These are phyloP conservation scores for Tragelaphus imberbis DNA, from an alignment of 2,113 vertebrate species.

Conservation along the genomic window DNA sequence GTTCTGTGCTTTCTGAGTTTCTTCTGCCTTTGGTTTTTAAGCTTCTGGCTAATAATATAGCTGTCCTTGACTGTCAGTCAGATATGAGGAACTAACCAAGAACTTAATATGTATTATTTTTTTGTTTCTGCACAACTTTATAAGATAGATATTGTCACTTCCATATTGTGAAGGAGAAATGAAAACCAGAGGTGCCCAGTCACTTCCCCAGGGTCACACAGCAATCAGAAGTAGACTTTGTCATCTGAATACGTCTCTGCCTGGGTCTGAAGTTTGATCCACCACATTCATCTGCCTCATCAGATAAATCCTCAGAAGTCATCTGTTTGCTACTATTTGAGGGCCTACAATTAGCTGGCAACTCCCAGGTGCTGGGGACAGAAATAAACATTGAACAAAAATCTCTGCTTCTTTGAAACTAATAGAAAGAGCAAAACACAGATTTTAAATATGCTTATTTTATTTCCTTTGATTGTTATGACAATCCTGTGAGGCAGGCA, in stretches of 20 bases:
- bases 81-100: not conserved
- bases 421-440: not conserved
- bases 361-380: not conserved
- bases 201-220: not conserved
- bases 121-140: not conserved
- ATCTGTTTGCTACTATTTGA: not conserved
- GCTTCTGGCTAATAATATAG: not conserved
- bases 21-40: not conserved
- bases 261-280: not conserved
- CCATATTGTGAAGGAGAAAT: not conserved
- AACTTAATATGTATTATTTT: not conserved
- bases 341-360: not conserved
- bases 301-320: not conserved
- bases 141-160: not conserved
- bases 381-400: not conserved
- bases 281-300: not conserved
- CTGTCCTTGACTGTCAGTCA: not conserved
- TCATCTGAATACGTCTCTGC: not conserved
- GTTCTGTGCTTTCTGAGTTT: not conserved
- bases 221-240: not conserved
- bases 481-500: not conserved
- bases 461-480: not conserved
- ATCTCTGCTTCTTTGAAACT: not conserved
- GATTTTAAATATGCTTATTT: not conserved
- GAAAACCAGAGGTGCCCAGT: not conserved